phyloP scores from a whole-genome alignment of 2,797 vertebrate species.

The Scolopax rusticola region DNA sequence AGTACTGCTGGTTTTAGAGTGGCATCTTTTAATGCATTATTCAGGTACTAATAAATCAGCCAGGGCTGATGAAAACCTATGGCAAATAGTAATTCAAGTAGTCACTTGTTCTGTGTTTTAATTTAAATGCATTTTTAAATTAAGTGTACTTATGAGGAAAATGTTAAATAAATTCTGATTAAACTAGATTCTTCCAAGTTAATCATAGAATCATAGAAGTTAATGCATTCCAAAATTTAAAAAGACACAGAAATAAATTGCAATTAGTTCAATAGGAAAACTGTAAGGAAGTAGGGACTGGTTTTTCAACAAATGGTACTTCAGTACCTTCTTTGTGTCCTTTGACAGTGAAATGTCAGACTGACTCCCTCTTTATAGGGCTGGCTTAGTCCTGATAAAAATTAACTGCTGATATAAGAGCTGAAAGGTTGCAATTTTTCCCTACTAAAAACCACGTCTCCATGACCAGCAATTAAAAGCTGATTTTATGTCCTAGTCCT shows the following conservation, averaged over 20 bases:
- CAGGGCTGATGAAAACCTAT: not conserved
- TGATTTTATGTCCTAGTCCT: not conserved
- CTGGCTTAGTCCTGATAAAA: not conserved
- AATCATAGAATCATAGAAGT: not conserved
- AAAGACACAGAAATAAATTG: not conserved
- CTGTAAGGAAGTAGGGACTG: not conserved
- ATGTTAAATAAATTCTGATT: slow-evolving; percentile 17
- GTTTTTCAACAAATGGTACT: not conserved
- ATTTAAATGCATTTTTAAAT: not conserved
- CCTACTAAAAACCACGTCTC: not conserved
- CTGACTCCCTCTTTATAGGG: not conserved
- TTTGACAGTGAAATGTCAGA: not conserved
- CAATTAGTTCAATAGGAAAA: not conserved
- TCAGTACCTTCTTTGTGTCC: not conserved
- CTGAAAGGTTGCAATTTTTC: not conserved
- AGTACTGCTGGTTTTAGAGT: not conserved
- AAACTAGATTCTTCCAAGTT: not conserved
- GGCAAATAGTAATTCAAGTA: not conserved
- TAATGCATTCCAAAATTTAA: not conserved
- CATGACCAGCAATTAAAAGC: not conserved
- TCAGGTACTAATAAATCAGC: not conserved
- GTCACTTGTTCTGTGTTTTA: not conserved
- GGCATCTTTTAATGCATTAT: not conserved
- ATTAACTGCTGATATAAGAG: not conserved
- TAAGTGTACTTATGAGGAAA: not conserved